Conservation (phyloP, 1,140 invertebrate species). For the Diprion similis region DNA sequence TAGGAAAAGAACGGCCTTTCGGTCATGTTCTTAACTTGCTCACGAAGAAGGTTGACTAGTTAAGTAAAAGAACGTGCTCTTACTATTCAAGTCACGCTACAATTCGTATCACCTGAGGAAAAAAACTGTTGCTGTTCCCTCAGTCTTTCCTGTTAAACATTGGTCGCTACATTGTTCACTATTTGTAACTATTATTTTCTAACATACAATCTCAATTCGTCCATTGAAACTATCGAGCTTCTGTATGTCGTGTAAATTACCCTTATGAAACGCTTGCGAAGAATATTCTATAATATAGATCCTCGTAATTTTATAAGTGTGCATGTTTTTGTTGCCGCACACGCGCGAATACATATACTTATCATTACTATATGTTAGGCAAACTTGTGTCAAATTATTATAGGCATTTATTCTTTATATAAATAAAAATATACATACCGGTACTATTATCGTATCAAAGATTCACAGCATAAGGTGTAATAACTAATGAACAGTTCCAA, state of each 20-base stretch:
- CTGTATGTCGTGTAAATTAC: constrained; percentile 42
- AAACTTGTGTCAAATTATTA: constrained; percentile 51
- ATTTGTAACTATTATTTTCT: constrained; percentile 25
- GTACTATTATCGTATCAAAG: constrained; percentile 18
- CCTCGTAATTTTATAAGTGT: constrained; percentile 26
- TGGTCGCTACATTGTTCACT: neutral
- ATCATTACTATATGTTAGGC: constrained; percentile 33
- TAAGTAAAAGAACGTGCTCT: constrained; percentile 38
- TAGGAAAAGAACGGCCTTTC: too few relatives aligned
- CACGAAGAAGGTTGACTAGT: too few relatives aligned
- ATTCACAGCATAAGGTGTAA: neutral
- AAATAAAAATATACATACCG: constrained; percentile 21
- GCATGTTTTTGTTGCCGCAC: constrained; percentile 38
- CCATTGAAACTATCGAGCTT: constrained; percentile 57
- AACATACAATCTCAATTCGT: constrained; percentile 45
- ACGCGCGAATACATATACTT: constrained; percentile 38
- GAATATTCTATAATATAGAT: constrained; percentile 28
- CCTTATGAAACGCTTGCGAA: constrained; percentile 18
- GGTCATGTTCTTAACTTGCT: too few relatives aligned
- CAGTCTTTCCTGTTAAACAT: too few relatives aligned
- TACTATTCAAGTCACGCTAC: constrained; percentile 22
- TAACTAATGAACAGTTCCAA: too few relatives aligned
- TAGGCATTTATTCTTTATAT: constrained; percentile 30
- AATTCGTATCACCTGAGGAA: constrained; percentile 21
- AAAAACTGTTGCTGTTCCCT: neutral